phyloP scores from a whole-genome alignment of 2,797 vertebrate species.

The Thunnus albacares region DNA sequence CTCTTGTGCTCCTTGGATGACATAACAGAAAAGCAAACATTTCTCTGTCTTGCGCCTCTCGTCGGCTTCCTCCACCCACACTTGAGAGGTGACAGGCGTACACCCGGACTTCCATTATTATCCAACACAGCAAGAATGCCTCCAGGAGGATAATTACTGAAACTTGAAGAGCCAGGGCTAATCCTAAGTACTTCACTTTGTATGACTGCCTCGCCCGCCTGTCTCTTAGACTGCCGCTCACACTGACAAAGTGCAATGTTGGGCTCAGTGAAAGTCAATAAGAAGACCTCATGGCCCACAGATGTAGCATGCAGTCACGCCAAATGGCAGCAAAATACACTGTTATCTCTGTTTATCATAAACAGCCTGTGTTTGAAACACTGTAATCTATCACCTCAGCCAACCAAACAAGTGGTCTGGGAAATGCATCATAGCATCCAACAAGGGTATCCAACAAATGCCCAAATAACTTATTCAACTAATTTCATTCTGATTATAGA shows the following conservation, averaged over 20 bases:
- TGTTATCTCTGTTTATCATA: slow-evolving; percentile 74
- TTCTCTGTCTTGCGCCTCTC: slow-evolving; percentile 81
- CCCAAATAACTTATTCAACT: slow-evolving; percentile 40
- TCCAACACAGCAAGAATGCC: slow-evolving; percentile 85
- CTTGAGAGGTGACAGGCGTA: slow-evolving; percentile 87
- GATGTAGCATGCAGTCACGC: slow-evolving; percentile 64
- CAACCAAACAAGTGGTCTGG: slow-evolving; percentile 40
- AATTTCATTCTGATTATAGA: slow-evolving; percentile 40
- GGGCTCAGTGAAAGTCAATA: slow-evolving; percentile 82
- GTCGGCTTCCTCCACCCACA: slow-evolving; percentile 83
- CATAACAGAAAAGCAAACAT: slow-evolving; percentile 87
- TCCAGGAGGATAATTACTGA: slow-evolving; percentile 88
- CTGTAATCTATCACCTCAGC: slow-evolving; percentile 61
- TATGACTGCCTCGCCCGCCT: slow-evolving; percentile 84
- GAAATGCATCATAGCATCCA: slow-evolving; percentile 51
- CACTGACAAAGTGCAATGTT: slow-evolving; percentile 83
- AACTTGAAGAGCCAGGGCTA: slow-evolving; percentile 87
- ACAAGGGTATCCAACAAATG: slow-evolving; percentile 25
- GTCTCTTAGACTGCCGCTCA: slow-evolving; percentile 84
- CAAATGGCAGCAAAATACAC: slow-evolving; percentile 73
- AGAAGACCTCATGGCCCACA: slow-evolving; percentile 75
- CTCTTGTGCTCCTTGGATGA: slow-evolving; percentile 79
- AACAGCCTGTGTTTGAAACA: slow-evolving; percentile 57
- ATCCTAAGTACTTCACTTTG: slow-evolving; percentile 88
- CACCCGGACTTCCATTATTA: slow-evolving; percentile 86